Base-by-base conservation (phyloP, 2,888 invertebrate genomes). In the Abscondita cerata region DNA sequence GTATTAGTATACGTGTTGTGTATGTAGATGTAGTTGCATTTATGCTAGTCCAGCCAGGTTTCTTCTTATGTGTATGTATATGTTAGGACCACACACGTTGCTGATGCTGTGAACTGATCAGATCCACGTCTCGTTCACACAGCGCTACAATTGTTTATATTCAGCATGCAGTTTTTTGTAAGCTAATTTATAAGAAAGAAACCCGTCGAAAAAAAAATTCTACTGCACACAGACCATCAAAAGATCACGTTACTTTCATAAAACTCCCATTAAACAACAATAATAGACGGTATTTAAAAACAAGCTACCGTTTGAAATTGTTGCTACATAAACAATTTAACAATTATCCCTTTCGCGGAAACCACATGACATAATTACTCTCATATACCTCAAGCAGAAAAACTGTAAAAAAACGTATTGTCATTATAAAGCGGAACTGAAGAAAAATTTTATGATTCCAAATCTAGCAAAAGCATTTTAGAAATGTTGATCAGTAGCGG, bases 21-120 rank as follows among this genome's bases (percentile, higher is more conserved):
- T 59, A 60, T 64, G 56, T 59, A 59, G 44, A 52, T 64, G 48
- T 60, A 47, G 52, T 53, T 58, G 58, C 54, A 52, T 62, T 53
- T 59, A 34, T 53, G 53, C 47, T 36, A 53, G 41, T 34, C 53
- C 31, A 38, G 56, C 25, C 33, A 52, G 52, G 18, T 44, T 44
- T 44, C 44, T 44, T 44, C 44, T 44, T 44, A 38, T 47, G 63
- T 51, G 36, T 52, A 57, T 64, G 66, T 66, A 64, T 68, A 66
- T 68, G 70, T 65, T 36, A 62, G 70, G 73, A 74, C 74, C 73
- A 74, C 74, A 74, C 74, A 74, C 74, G 74, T 71, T 64, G 74
- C 52, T 68, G 69, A 70, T 73, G 74, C 74, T 73, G 74, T 72
- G 73, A 74, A 74, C 70, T 72, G 73, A 74, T 74, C 72, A 69